These are phyloP conservation scores for Zaprionus lineosus DNA, from an alignment of 2,888 invertebrate species.

Conservation along the genomic window DNA sequence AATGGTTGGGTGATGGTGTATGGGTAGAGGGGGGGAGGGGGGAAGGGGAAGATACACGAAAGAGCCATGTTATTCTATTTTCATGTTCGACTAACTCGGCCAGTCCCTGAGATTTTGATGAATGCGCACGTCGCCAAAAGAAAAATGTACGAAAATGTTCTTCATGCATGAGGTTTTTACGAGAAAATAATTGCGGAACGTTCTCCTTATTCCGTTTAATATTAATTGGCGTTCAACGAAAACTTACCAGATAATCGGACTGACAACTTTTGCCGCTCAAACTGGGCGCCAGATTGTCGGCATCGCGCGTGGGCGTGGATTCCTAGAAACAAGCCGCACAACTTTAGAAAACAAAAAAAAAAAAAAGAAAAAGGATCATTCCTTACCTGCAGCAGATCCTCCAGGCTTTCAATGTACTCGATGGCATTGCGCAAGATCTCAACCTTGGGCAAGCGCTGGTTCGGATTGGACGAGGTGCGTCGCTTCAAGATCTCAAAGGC, in stretches of 20 bases:
- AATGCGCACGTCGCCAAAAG: constrained; percentile 75
- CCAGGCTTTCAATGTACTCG: constrained; percentile 97
- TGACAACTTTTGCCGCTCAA: constrained; percentile 79
- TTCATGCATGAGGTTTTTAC: constrained; percentile 77
- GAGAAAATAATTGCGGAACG: constrained; percentile 78
- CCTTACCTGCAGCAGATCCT: constrained; percentile 88
- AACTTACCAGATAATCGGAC: constrained; percentile 83
- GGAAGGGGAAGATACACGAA: constrained; percentile 12
- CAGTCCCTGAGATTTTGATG: constrained; percentile 75
- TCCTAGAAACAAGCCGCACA: constrained; percentile 69
- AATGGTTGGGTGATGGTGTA: too few species aligned
- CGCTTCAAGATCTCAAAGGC: constrained; percentile 97
- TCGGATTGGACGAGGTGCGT: constrained; percentile 96
- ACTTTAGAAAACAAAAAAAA: too few species aligned
- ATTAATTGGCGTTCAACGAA: constrained; percentile 74
- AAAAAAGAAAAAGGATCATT: too few species aligned
- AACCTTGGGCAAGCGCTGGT: constrained; percentile 97
- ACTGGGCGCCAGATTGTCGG: constrained; percentile 80
- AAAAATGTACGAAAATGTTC: constrained; percentile 75
- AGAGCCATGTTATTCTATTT: constrained; percentile 63
- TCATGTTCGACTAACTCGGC: constrained; percentile 41
- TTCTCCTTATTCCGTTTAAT: constrained; percentile 51
- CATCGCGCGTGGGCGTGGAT: constrained; percentile 80
- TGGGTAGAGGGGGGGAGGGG: constrained; percentile 3
- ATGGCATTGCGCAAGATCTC: constrained; percentile 98